phyloP scores from a whole-genome alignment of 2,113 vertebrate species.

The Epinephelus moara region DNA sequence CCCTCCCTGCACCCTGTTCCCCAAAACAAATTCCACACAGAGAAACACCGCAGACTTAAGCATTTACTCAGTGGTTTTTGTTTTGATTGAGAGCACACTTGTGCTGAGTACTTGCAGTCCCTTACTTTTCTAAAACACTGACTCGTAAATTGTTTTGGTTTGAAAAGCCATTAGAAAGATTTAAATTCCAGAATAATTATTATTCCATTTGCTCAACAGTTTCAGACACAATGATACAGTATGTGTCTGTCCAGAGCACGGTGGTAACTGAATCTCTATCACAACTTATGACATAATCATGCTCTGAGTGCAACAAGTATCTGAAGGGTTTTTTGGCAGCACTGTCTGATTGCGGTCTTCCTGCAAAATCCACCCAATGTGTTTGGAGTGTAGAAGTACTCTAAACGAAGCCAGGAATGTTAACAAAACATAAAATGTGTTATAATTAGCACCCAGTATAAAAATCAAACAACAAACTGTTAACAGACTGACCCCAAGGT shows the following conservation, averaged over 20 bases:
- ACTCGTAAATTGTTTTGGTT: constrained; percentile 33
- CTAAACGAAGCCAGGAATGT: constrained; percentile 1
- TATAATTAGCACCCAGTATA: constrained; percentile 35
- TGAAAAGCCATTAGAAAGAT: constrained; percentile 17
- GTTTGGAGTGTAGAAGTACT: constrained; percentile 14
- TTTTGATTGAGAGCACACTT: constrained; percentile 38
- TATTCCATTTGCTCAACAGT: constrained; percentile 39
- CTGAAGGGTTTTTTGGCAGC: constrained; percentile 6
- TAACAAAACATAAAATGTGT: constrained; percentile 1
- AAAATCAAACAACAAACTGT: neutral
- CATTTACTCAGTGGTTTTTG: constrained; percentile 46
- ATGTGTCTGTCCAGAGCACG: neutral
- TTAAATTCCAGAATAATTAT: constrained; percentile 10
- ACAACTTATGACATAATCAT: constrained; percentile 19
- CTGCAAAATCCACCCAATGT: constrained; percentile 5
- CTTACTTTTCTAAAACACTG: constrained; percentile 2
- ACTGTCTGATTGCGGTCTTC: neutral
- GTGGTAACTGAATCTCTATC: neutral
- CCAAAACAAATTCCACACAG: constrained; percentile 17
- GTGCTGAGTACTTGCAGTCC: neutral
- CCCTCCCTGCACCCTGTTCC: neutral
- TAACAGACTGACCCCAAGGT: neutral
- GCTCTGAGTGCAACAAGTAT: neutral
- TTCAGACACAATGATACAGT: constrained; percentile 22
- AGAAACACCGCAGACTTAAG: neutral